Evolutionary conservation across 2,113 vertebrate species (phyloP).

Genomic region (Perca fluviatilis): DNA sequence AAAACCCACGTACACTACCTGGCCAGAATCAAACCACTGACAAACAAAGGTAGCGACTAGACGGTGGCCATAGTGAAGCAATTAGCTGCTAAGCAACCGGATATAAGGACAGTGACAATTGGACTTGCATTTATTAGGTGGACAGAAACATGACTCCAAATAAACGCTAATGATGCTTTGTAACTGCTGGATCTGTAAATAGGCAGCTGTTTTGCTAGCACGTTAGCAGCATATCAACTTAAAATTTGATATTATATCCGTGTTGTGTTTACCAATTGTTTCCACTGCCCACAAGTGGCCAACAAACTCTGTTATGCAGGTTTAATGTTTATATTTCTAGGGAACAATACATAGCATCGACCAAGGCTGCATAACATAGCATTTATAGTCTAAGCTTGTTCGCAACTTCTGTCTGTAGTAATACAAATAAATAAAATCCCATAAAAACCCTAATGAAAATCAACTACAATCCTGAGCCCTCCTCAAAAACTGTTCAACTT

Average conservation of each 20-base stretch:
- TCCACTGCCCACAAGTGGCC: neutral
- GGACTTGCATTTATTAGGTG: too few relatives aligned
- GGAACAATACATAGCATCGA: neutral
- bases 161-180: neutral
- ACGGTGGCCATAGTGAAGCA: neutral
- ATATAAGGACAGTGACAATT: too few relatives aligned
- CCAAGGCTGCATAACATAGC: too few relatives aligned
- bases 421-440: fast-evolving
- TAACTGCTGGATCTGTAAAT: neutral
- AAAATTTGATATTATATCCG: neutral
- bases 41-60: too few relatives aligned
- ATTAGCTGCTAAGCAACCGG: neutral
- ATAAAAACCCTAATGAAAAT: neutral
- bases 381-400: neutral
- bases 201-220: neutral
- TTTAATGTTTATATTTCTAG: neutral
- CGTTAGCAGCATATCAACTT: neutral
- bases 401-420: neutral
- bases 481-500: neutral
- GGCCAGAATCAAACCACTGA: too few relatives aligned
- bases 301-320: neutral
- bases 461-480: neutral
- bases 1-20: too few relatives aligned
- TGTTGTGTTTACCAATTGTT: neutral
- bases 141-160: neutral